Percentiles rank a stretch among this genome's conserved stretches.
Conservation (phyloP, 2,797 vertebrate genomes). For the Xenentodon cancila region DNA sequence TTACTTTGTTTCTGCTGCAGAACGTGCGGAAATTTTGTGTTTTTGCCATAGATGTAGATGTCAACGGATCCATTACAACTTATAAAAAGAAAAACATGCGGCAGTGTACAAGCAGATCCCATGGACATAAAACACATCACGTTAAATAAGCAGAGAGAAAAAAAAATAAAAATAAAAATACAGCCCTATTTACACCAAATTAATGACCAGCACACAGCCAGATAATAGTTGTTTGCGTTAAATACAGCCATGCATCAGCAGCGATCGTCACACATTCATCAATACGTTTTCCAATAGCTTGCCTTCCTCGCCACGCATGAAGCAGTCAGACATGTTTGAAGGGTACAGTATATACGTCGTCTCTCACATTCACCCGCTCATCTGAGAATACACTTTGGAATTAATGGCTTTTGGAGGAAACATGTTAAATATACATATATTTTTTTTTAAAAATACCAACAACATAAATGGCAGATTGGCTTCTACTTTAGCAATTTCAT, state of each 20-base stretch:
- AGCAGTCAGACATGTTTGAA: constrained; percentile 43
- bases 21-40: constrained; percentile 73
- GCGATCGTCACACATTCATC: constrained; percentile 63
- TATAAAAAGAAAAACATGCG: constrained; percentile 24
- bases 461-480: constrained; percentile 20
- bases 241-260: constrained; percentile 77
- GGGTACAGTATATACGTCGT: constrained; percentile 2
- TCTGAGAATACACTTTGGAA: constrained; percentile 71
- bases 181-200: constrained; percentile 28
- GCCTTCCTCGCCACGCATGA: constrained; percentile 35
- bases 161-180: constrained; percentile 22
- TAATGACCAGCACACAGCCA: constrained; percentile 26
- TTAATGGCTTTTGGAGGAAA: constrained; percentile 66
- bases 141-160: constrained; percentile 25
- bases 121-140: background rate
- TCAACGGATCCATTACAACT: background rate
- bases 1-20: constrained; percentile 46
- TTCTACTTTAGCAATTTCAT: constrained; percentile 30
- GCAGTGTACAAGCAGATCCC: constrained; percentile 32
- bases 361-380: constrained; percentile 49
- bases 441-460: background rate
- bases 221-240: constrained; percentile 50
- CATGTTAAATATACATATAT: background rate
- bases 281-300: constrained; percentile 45
- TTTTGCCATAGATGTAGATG: background rate